Base-by-base conservation (phyloP, 64 coral and sea anemone species). In the Stylophora pistillata region DNA sequence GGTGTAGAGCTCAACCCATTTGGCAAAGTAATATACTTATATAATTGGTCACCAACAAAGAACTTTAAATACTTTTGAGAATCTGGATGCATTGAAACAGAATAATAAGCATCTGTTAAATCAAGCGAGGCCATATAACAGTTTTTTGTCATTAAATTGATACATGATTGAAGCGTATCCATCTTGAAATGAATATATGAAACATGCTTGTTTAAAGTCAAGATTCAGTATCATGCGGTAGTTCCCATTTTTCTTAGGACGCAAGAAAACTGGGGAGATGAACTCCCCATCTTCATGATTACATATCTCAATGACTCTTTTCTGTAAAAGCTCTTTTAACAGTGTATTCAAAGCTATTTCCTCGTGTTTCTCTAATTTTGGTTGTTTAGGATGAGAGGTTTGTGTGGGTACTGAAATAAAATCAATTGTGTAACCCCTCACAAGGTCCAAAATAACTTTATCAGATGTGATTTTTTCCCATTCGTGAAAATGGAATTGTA, bases 281-380 rank as follows among this genome's bases (percentile, higher is more conserved):
- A 84, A 84, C 3, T 84, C 56, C 27, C 29, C 80, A 18, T 4
- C 58, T 23, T 84, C 80, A 30, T 84, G 80, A 34, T 30, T 33
- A 84, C 80, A 84, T 84, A 62, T 68, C 41, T 84, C 57, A 58
- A 84, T 84, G 9, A 84, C 80, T 68, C 58, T 17, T 84, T 84
- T 84, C 27, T 63, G 17, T 27, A 84, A 26, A n/a, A 84, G 80
- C n/a, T 84, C 80, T 28, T 84, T 58, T 27, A 63, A 14, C 11
- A 84, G 15, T 28, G 23, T 18, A 63, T 63, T 18, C 32, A 84
- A 27, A 12, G 80, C 80, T 84, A 26, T 84, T 15, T 65, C 56
- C 27, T 84, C 58, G 15, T 16, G 12, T 84, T 21, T 30, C 16
- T 21, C 2, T 9, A 60, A 25, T 27, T 63, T 84, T 63, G 61